Evolutionary conservation across 2,113 vertebrate species (phyloP).

Genomic region (Salvelinus fontinalis): DNA sequence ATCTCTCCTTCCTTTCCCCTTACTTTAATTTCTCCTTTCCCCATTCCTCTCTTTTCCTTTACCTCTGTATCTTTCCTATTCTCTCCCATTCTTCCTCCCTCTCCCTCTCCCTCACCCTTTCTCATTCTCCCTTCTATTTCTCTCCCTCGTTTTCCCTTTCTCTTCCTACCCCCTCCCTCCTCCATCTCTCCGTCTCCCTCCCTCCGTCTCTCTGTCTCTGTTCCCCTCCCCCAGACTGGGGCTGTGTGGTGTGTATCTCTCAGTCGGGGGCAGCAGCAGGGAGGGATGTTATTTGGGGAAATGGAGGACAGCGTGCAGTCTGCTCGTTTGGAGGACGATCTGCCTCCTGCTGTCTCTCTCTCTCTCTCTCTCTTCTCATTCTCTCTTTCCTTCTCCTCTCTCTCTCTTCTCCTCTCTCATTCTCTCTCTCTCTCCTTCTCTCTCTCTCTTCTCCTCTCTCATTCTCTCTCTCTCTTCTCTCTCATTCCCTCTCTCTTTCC

Average conservation of each 20-base stretch:
- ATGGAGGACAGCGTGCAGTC: conserved; percentile 64
- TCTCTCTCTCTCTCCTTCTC: conserved; percentile 8
- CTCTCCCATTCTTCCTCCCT: neutral
- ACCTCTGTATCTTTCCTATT: neutral
- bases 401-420: conserved; percentile 18
- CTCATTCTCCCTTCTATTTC: neutral
- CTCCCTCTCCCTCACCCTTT: neutral
- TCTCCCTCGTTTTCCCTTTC: neutral
- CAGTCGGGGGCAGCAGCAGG: conserved; percentile 66
- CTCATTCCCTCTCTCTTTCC: too few relatives aligned
- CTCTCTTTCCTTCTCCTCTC: conserved; percentile 21
- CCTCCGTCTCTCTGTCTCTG: neutral
- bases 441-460: conserved; percentile 1
- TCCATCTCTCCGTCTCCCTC: neutral
- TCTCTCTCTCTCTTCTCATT: conserved; percentile 29
- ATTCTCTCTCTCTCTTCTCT: conserved; percentile 6
- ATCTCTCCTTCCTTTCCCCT: conserved; percentile 23
- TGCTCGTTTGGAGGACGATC: conserved; percentile 65
- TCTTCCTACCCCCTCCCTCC: neutral
- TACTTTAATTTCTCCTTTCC: conserved; percentile 1
- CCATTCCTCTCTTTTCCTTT: conserved; percentile 1
- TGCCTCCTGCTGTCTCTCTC: conserved; percentile 17
- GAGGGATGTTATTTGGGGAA: conserved; percentile 71
- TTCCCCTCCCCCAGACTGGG: conserved; percentile 23
- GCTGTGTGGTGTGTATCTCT: conserved; percentile 23